phyloP scores from a whole-genome alignment of 2,797 vertebrate genomes.

The Gila robusta region DNA sequence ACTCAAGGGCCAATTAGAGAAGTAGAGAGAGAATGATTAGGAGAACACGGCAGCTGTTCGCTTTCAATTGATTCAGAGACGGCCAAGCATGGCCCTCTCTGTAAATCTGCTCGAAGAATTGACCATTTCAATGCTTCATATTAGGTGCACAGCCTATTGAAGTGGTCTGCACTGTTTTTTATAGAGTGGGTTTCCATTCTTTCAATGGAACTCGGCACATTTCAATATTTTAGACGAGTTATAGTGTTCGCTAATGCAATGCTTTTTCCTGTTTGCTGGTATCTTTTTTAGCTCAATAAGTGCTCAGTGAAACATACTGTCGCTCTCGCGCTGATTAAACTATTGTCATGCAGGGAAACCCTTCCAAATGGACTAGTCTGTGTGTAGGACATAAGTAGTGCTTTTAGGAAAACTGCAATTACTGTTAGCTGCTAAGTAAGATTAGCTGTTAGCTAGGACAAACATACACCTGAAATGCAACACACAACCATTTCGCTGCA shows the following conservation, averaged over 20 bases:
- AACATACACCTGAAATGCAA: conserved; percentile 48
- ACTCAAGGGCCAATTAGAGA: conserved; percentile 77
- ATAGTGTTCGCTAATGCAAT: conserved; percentile 50
- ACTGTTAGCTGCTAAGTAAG: conserved; percentile 9
- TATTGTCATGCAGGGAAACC: conserved; percentile 50
- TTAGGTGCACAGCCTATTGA: conserved; percentile 24
- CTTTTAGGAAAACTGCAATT: conserved; percentile 64
- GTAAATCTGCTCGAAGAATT: conserved; percentile 48
- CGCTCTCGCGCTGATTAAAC: conserved; percentile 51
- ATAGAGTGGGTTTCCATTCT: conserved; percentile 1
- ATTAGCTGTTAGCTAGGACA: conserved; percentile 43
- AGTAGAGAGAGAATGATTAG: conserved; percentile 61
- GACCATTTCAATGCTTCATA: conserved; percentile 30
- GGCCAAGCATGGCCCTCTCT: conserved; percentile 52
- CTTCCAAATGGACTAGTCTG: conserved; percentile 14
- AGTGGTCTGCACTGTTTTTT: conserved; percentile 17
- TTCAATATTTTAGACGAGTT: conserved; percentile 46
- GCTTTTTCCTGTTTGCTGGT: conserved; percentile 31
- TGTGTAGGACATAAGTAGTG: conserved; percentile 54
- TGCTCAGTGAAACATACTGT: conserved; percentile 54
- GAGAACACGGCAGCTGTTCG: conserved; percentile 51
- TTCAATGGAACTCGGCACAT: conserved; percentile 38
- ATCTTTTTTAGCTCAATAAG: conserved; percentile 60
- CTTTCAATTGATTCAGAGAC: conserved; percentile 45
- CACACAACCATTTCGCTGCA: neutral